These are phyloP conservation scores for Eriocheir sinensis DNA, from an alignment of 1,140 invertebrate genomes.

Conservation along the genomic window DNA sequence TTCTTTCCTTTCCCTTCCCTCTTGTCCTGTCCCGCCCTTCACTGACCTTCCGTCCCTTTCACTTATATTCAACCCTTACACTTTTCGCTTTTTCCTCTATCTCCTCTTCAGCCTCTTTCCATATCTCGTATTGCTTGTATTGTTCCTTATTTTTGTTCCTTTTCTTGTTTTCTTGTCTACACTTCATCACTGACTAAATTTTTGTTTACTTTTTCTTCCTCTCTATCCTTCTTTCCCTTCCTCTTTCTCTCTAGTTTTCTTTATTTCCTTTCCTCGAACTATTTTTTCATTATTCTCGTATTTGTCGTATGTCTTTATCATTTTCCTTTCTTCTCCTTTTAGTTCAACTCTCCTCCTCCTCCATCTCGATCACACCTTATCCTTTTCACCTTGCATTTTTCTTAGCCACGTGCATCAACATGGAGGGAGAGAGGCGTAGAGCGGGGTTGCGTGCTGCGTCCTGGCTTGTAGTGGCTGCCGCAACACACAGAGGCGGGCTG, in stretches of 20 bases:
- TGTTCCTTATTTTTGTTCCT: no score
- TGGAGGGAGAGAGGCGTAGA: neutral
- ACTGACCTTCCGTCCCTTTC: neutral
- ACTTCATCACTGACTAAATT: no score
- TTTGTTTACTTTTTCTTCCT: constrained; percentile 32
- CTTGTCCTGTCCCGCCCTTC: neutral
- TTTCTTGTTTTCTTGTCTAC: no score
- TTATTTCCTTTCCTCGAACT: neutral
- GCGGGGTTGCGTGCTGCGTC: neutral
- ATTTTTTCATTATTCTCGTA: no score
- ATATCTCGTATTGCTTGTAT: no score
- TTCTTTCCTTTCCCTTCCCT: neutral
- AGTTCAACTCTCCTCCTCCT: neutral
- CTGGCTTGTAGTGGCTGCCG: neutral
- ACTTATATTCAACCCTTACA: no score
- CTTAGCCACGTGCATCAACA: neutral
- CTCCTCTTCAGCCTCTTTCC: neutral
- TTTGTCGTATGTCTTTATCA: no score
- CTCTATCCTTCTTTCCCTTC: constrained; percentile 2
- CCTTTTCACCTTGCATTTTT: neutral
- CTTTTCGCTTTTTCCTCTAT: neutral
- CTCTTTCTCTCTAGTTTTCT: neutral
- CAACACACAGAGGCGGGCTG: neutral
- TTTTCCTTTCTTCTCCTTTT: neutral
- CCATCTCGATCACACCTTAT: neutral